Evolutionary conservation across 2,888 invertebrate species (phyloP), one percentile per base, ranked within the genome.

Genomic region (Drosophila engyochracea): DNA sequence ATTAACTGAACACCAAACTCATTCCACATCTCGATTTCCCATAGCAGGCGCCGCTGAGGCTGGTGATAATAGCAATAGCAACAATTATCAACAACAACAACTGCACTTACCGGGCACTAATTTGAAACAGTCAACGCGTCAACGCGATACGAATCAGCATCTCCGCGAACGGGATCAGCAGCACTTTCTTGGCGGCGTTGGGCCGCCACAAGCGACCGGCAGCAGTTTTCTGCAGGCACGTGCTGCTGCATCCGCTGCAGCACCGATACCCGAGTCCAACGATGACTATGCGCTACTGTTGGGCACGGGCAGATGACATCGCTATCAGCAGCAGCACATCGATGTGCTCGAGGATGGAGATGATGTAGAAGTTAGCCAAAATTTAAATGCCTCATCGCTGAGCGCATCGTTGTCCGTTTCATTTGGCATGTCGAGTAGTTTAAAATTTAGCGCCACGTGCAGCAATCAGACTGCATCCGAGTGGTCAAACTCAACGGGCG

Each of bases 231-330:
- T 91, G 66, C 89, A 90, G 70, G 82, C 91, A 44, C 91, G 92
- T 52, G 71, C 81, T 37, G 79, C 76, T 49, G 76, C 85, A 54
- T 82, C 89, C 10, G 83, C 83, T 31, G 86, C 88, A 25, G 84
- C 83, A 2, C 89, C 91, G 49, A 92, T 91, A 70, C 92, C 91
- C 72, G 92, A 92, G 71, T 91, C 92, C 9, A 83, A 83, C 59
- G 92, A 92, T 78, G 92, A 92, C 67, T 91, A 92, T 76, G 89
- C 90, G 54, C 83, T 89, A 57, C 76, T 91, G 60, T 67, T 92
- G 67, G 89, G 92, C 59, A 79, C 87, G 70, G 91, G 92, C 70
- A 92, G 92, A 92, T 92, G 92, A 92, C 92, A 92, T 75, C 92
- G 89, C 74, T 84, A 91, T 65, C 79, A 86, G 69, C 81, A 80